Evolutionary conservation across 2,888 invertebrate genomes (phyloP).

Genomic region (Drosophila affinis): DNA sequence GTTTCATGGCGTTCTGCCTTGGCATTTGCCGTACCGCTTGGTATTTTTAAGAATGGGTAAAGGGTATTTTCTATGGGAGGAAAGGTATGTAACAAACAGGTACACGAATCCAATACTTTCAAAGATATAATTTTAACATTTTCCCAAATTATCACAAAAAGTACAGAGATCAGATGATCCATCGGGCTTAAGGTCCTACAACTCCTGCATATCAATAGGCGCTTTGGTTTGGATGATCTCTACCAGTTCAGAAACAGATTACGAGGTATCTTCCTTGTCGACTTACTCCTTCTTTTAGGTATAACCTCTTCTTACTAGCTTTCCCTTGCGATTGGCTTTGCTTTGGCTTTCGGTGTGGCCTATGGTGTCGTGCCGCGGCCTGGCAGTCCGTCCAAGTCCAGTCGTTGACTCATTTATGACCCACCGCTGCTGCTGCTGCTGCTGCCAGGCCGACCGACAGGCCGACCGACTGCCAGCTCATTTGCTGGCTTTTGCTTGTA

Average conservation of each 20-base stretch:
- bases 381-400: slow-evolving; percentile 28
- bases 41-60: too few relatives aligned
- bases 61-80: too few relatives aligned
- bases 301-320: not conserved
- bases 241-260: too few relatives aligned
- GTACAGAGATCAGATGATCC: too few relatives aligned
- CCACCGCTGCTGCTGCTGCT: slow-evolving; percentile 25
- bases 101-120: too few relatives aligned
- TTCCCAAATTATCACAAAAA: too few relatives aligned
- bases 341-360: slow-evolving; percentile 25
- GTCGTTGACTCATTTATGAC: slow-evolving; percentile 73
- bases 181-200: too few relatives aligned
- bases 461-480: slow-evolving; percentile 27
- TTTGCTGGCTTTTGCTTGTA: slow-evolving; percentile 55
- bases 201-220: too few relatives aligned
- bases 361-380: slow-evolving; percentile 30
- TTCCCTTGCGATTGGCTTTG: slow-evolving; percentile 4
- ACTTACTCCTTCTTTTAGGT: not conserved
- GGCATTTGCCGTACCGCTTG: slow-evolving; percentile 3
- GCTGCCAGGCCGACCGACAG: slow-evolving; percentile 10
- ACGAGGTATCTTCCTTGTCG: too few relatives aligned
- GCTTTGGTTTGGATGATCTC: too few relatives aligned
- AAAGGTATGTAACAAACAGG: too few relatives aligned
- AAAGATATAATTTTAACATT: too few relatives aligned
- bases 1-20: slow-evolving; percentile 69